These are phyloP conservation scores for Ashinkailepas kermadecensis DNA, from an alignment of 2,888 invertebrate species.

Conservation along the genomic window DNA sequence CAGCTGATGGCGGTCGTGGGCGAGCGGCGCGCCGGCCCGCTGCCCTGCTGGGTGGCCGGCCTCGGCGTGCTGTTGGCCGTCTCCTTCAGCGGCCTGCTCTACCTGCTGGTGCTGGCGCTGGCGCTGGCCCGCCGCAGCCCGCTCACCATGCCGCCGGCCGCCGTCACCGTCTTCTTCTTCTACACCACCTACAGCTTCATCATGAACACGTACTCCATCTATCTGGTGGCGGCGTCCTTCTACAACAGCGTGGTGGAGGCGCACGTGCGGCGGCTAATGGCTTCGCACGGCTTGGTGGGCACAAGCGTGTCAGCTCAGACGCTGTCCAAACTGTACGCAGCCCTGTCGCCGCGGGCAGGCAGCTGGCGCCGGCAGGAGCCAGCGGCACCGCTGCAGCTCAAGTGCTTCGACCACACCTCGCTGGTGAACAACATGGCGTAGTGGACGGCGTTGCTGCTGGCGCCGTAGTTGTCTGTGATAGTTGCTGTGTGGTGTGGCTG, in stretches of 20 bases:
- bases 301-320: too few relatives aligned
- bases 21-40: neutral
- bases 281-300: too few relatives aligned
- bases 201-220: constrained; percentile 1
- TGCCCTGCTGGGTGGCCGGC: neutral
- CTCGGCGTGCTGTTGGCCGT: neutral
- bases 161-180: neutral
- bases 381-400: too few relatives aligned
- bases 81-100: neutral
- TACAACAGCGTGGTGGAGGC: neutral
- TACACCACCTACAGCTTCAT: neutral
- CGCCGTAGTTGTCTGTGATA: too few relatives aligned
- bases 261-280: neutral
- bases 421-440: too few relatives aligned
- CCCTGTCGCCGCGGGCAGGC: too few relatives aligned
- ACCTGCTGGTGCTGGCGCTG: too few relatives aligned
- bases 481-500: too few relatives aligned
- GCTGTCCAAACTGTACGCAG: too few relatives aligned
- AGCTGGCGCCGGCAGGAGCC: too few relatives aligned
- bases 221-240: neutral
- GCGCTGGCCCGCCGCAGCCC: neutral
- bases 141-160: neutral
- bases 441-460: too few relatives aligned
- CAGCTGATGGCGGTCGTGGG: neutral
- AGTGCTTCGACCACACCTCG: too few relatives aligned